A percentile compares a stretch with the other conserved stretches of the same genome.
These are phyloP conservation scores for Leguminivora glycinivorella DNA, from an alignment of 1,140 invertebrate genomes.

Conservation along the genomic window DNA sequence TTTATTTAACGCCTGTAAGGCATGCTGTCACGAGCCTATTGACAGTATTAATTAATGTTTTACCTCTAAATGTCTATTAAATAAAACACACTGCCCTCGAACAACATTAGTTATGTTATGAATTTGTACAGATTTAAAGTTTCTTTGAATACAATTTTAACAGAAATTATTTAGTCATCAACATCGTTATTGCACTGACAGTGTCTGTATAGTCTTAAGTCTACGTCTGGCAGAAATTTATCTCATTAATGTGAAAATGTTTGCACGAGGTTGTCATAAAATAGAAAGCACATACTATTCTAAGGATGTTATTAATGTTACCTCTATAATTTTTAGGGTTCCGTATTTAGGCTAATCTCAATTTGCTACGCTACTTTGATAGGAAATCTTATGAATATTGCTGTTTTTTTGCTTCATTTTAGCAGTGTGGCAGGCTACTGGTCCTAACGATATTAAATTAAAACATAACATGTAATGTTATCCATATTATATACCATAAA, in stretches of 20 bases:
- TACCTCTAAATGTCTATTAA: conserved; percentile 23
- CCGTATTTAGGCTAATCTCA: conserved; percentile 18
- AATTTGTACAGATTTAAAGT: not conserved
- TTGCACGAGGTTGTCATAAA: not conserved
- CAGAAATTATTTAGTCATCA: not conserved
- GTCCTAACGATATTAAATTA: conserved; percentile 1
- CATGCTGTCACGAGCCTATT: conserved; percentile 12
- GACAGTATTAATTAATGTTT: conserved; percentile 17
- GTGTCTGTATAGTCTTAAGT: not conserved
- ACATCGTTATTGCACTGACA: too few relatives aligned
- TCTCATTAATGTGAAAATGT: conserved; percentile 2
- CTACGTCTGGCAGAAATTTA: conserved; percentile 1
- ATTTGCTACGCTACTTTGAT: conserved; percentile 16
- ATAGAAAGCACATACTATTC: conserved; percentile 12
- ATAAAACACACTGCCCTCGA: not conserved
- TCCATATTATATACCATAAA: not conserved
- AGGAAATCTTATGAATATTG: conserved; percentile 1
- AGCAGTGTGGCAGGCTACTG: not conserved
- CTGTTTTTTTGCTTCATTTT: conserved; percentile 2
- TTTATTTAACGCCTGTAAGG: conserved; percentile 12
- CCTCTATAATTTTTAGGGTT: too few relatives aligned
- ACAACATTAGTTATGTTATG: not conserved
- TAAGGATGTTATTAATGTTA: conserved; percentile 18
- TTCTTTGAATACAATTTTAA: not conserved
- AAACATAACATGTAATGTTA: conserved; percentile 16